A percentile compares a stretch with the other conserved stretches of the same genome.
Evolutionary conservation across 2,797 vertebrate species (phyloP).

Genomic region (Catamblyrhynchus diadema): DNA sequence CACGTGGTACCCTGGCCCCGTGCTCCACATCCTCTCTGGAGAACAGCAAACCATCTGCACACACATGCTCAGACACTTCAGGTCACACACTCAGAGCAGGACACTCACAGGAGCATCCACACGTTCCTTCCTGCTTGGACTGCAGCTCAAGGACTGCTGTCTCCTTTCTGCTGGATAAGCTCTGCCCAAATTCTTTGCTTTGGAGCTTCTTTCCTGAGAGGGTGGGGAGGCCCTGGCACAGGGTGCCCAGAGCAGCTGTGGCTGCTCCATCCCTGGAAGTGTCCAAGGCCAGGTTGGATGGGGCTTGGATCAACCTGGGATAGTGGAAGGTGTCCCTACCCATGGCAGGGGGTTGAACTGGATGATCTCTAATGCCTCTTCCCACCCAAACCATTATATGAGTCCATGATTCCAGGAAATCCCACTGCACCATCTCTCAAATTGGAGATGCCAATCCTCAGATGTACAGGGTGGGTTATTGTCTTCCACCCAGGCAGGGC

Average conservation of each 20-base stretch:
- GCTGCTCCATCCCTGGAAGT: not conserved
- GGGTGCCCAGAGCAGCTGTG: not conserved
- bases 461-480: not conserved
- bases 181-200: not conserved
- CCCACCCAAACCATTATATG: not conserved
- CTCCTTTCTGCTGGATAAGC: not conserved
- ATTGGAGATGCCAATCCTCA: not conserved
- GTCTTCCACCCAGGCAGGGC: not conserved
- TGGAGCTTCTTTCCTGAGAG: not conserved
- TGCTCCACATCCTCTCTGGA: not conserved
- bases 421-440: rapidly evolving
- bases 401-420: not conserved
- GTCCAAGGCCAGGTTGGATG: rapidly evolving
- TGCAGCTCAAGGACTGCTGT: not conserved
- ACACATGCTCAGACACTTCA: not conserved
- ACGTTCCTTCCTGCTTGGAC: rapidly evolving
- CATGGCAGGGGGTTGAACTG: rapidly evolving
- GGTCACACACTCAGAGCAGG: not conserved
- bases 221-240: rapidly evolving
- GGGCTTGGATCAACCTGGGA: not conserved
- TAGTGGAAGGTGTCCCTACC: not conserved
- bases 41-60: not conserved
- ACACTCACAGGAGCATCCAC: not conserved
- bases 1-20: not conserved
- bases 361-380: not conserved